Base-by-base conservation (phyloP, 2,113 vertebrate genomes). In the Taurulus bubalis region DNA sequence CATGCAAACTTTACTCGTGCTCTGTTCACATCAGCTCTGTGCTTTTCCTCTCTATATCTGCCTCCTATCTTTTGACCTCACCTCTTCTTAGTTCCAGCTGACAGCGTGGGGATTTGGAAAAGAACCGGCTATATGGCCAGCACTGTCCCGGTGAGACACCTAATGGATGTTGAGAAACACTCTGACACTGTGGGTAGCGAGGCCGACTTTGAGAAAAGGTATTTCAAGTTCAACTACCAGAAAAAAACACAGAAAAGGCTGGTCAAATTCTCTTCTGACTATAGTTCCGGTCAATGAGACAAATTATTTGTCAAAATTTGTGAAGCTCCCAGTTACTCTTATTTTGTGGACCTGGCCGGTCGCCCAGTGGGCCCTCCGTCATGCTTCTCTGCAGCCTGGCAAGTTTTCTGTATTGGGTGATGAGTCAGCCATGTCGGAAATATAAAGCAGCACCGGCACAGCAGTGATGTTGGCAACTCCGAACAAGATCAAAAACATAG, bases 401-500 rank as follows among this genome's bases (percentile, higher is more conserved):
- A 79, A 79, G 55, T 22, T 56, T 32, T 66, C 68, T 49, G 24
- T n/a, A 67, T 15, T 30, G 69, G 68, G 59, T 66, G 79, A 85
- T 89, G 82, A 83, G 84, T 87, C 79, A 78, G 71, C 83, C 34
- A 70, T 80, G 76, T 84, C 82, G 79, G 77, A 55, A 82, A 75
- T 67, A 79, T 79, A 68, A 88, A 84, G 70, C 47, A 59, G 56
- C 38, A 59, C 2, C 64, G 56, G 62, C 64, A 62, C 51, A 42
- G 78, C 58, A 45, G 26, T 38, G 47, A 51, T 75, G 59, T 64
- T 79, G 76, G 81, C 82, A 86, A 74, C 64, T 60, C 36, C 40
- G 60, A 14, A 78, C 26, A 70, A 64, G 64, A 81, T 86, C 68
- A 73, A 74, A 77, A 82, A 73, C 53, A 26, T 4, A 74, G 65